phyloP scores from a whole-genome alignment of 2,113 vertebrate species.

The Dipodomys spectabilis region DNA sequence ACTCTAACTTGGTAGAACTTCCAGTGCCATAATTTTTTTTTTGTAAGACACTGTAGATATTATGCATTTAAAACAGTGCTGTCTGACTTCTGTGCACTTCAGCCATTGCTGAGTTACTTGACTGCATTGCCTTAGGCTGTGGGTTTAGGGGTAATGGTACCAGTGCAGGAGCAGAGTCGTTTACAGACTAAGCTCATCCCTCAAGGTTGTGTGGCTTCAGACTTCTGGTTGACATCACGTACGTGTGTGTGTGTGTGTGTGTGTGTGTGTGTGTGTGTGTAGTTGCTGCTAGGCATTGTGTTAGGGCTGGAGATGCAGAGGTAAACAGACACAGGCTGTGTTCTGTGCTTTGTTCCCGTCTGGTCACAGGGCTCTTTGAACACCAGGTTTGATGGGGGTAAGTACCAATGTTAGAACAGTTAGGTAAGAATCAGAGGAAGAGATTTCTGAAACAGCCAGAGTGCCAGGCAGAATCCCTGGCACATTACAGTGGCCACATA shows the following conservation, averaged over 20 bases:
- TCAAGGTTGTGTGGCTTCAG: background rate
- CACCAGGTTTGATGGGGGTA: background rate
- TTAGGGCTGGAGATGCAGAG: fast-evolving
- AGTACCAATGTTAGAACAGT: background rate
- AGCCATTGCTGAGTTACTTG: background rate
- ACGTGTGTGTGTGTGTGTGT: too few species aligned
- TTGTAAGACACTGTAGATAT: background rate
- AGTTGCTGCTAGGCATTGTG: background rate
- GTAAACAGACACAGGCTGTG: fast-evolving
- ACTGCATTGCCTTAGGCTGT: background rate
- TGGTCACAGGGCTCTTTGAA: background rate
- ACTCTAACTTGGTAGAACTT: background rate
- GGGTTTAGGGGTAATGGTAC: background rate
- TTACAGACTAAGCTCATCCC: background rate
- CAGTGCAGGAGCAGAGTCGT: background rate
- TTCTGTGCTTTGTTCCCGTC: background rate
- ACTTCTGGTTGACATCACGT: background rate
- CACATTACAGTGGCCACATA: background rate
- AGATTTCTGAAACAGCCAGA: background rate
- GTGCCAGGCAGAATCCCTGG: background rate
- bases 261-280: too few species aligned
- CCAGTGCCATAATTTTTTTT: background rate
- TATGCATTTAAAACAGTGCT: background rate
- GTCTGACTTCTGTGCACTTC: background rate
- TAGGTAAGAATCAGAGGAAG: background rate